Percentiles rank a stretch among this genome's conserved stretches.
These are phyloP conservation scores for Aricia agestis DNA, from an alignment of 1,140 invertebrate genomes.

Conservation along the genomic window DNA sequence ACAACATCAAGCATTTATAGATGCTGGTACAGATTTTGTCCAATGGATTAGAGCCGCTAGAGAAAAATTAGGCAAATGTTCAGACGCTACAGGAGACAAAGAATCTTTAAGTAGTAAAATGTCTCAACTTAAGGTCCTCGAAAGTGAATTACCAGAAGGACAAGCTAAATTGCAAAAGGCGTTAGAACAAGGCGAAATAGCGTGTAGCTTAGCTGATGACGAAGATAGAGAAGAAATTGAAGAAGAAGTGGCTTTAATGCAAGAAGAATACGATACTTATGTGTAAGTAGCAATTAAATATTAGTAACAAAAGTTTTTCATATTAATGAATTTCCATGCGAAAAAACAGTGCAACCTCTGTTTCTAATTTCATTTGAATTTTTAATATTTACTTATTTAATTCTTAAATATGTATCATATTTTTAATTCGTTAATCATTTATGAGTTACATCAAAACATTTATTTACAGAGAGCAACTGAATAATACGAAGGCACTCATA, in stretches of 20 bases:
- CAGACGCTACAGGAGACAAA: constrained; percentile 95
- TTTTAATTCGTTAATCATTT: background rate
- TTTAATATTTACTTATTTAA: no score
- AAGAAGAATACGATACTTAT: constrained; percentile 92
- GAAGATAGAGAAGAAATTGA: constrained; percentile 94
- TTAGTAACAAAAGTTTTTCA: background rate
- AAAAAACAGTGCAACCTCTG: no score
- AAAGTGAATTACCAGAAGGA: constrained; percentile 88
- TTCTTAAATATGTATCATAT: background rate
- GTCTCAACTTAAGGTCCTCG: constrained; percentile 88
- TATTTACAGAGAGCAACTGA: constrained; percentile 80
- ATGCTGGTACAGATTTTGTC: constrained; percentile 93
- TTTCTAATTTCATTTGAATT: no score
- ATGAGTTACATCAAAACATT: background rate
- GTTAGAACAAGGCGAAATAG: constrained; percentile 87
- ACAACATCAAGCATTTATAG: constrained; percentile 92
- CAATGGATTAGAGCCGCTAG: constrained; percentile 93
- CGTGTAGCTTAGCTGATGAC: constrained; percentile 87
- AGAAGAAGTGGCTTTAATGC: constrained; percentile 91
- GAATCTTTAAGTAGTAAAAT: constrained; percentile 91
- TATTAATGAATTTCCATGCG: no score
- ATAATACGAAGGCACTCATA: constrained; percentile 87
- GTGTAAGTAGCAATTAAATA: constrained; percentile 76
- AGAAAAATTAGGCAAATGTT: constrained; percentile 94
- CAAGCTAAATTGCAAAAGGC: constrained; percentile 89